Conservation (phyloP, 2,113 vertebrate genomes). For the Elanoides forficatus region DNA sequence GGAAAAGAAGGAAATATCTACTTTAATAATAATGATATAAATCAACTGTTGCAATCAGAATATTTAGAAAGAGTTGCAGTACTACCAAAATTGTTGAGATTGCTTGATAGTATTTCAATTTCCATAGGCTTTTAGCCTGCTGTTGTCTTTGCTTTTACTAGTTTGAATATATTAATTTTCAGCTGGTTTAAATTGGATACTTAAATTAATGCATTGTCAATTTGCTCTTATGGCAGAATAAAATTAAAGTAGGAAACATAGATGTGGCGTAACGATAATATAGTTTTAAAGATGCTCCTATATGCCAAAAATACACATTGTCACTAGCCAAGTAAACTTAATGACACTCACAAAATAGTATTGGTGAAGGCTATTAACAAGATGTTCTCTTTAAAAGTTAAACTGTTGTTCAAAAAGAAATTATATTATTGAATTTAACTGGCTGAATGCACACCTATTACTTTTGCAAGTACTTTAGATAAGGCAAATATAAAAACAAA, state of each 20-base stretch:
- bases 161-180: conserved; percentile 57
- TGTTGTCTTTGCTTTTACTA: conserved; percentile 60
- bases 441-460: conserved; percentile 30
- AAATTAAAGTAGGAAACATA: conserved; percentile 63
- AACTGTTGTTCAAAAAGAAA: conserved; percentile 49
- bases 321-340: conserved; percentile 51
- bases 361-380: conserved; percentile 63
- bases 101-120: conserved; percentile 41
- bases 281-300: conserved; percentile 38
- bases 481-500: conserved; percentile 30
- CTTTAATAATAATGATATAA: neutral
- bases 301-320: conserved; percentile 29
- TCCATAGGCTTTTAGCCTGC: conserved; percentile 56
- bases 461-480: conserved; percentile 40
- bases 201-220: conserved; percentile 73
- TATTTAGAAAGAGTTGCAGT: neutral
- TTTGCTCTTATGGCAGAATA: conserved; percentile 61
- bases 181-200: conserved; percentile 58
- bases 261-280: conserved; percentile 28
- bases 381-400: conserved; percentile 61
- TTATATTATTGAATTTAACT: conserved; percentile 13
- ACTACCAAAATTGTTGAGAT: conserved; percentile 30
- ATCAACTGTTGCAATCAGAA: neutral
- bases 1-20: neutral
- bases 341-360: conserved; percentile 39